phyloP scores from a whole-genome alignment of 2,797 vertebrate species.

The Crossoptilon crossoptilon region DNA sequence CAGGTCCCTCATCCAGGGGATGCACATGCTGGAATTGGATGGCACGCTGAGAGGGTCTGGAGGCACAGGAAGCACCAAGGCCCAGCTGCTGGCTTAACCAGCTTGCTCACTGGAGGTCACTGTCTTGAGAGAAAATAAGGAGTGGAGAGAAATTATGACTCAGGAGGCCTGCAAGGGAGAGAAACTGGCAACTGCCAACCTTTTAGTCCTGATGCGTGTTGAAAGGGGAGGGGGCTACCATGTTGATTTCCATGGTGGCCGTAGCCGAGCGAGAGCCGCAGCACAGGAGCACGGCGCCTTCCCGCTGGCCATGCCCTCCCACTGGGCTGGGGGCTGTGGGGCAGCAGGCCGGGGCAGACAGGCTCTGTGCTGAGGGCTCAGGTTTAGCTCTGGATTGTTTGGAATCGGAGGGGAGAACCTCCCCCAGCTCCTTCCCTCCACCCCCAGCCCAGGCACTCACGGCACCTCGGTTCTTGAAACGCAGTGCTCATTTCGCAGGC shows the following conservation, averaged over 20 bases:
- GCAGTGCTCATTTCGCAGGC: constrained; percentile 49
- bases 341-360: not conserved
- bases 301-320: not conserved
- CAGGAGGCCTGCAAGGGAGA: not conserved
- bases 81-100: not conserved
- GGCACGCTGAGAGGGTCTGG: not conserved
- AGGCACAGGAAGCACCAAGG: not conserved
- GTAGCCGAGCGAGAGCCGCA: not conserved
- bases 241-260: not conserved
- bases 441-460: not conserved
- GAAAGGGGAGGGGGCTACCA: not conserved
- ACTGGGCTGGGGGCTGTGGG: not conserved
- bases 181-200: not conserved
- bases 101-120: not conserved
- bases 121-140: not conserved
- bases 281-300: not conserved
- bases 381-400: not conserved
- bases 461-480: not conserved
- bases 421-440: not conserved
- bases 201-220: not conserved
- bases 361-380: not conserved
- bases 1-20: not conserved
- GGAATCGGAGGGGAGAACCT: not conserved
- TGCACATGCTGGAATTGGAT: not conserved
- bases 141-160: not conserved